A percentile compares a stretch with the other conserved stretches of the same genome.
Evolutionary conservation across 2,888 invertebrate genomes (phyloP).

Genomic region (Escarpia spicata): DNA sequence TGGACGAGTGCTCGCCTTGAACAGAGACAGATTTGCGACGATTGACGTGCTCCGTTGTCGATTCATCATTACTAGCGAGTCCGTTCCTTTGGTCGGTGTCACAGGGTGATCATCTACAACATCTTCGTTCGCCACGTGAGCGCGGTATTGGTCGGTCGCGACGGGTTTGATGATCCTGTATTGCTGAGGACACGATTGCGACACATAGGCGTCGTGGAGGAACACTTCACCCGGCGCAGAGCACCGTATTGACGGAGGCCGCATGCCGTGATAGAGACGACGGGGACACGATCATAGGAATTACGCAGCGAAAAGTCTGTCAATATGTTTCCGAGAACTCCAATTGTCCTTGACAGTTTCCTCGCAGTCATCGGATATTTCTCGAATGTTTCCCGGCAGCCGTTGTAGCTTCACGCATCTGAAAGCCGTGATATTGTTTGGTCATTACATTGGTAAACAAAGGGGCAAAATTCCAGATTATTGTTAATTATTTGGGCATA

Average conservation of each 20-base stretch:
- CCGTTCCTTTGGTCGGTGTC: constrained; percentile 21
- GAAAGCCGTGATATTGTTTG: neutral
- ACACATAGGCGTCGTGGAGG: constrained; percentile 46
- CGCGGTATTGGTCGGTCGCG: constrained; percentile 30
- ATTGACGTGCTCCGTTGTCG: constrained; percentile 27
- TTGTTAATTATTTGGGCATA: neutral
- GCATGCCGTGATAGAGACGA: constrained; percentile 32
- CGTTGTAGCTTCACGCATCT: neutral
- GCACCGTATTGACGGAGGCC: constrained; percentile 38
- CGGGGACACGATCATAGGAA: neutral
- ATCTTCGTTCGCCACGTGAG: constrained; percentile 28
- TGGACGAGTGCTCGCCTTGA: constrained; percentile 22
- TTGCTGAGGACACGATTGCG: constrained; percentile 46
- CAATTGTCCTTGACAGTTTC: constrained; percentile 33
- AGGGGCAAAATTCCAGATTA: neutral
- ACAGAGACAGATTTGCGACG: constrained; percentile 25
- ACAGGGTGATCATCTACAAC: constrained; percentile 14
- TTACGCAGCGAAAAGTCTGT: constrained; percentile 40
- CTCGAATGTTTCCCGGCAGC: neutral
- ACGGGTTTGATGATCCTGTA: constrained; percentile 33
- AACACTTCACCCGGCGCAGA: constrained; percentile 39
- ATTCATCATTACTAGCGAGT: constrained; percentile 23
- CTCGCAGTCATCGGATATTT: neutral
- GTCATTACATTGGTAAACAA: neutral
- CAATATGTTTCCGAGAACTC: constrained; percentile 44